Conservation (phyloP, 2,888 invertebrate species). For the Thera obeliscata region DNA sequence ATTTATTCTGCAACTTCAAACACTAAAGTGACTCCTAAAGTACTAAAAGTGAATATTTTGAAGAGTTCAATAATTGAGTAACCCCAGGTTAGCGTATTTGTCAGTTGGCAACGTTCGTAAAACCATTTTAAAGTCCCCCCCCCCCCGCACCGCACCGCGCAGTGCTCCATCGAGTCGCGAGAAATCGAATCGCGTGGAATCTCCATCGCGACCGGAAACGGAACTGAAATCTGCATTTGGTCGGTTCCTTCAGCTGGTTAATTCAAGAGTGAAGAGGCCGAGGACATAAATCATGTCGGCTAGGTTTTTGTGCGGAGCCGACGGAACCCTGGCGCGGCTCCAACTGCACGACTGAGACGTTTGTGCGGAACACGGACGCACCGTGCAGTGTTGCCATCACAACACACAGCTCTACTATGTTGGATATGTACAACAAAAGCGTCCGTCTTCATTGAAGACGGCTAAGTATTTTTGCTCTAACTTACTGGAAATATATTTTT, state of each 20-base stretch:
- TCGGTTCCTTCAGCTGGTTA: slow-evolving; percentile 27
- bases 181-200: slow-evolving; percentile 23
- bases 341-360: slow-evolving; percentile 22
- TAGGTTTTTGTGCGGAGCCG: slow-evolving; percentile 23
- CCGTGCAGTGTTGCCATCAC: neutral
- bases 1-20: no score
- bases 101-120: neutral
- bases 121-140: slow-evolving; percentile 14
- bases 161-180: no score
- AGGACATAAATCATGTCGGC: slow-evolving; percentile 29
- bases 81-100: neutral
- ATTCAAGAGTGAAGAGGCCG: slow-evolving; percentile 28
- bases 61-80: neutral
- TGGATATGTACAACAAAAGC: slow-evolving; percentile 16
- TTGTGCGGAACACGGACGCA: slow-evolving; percentile 19
- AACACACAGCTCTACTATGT: slow-evolving; percentile 13
- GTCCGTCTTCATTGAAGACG: slow-evolving; percentile 3
- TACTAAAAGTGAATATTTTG: neutral
- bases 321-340: slow-evolving; percentile 26
- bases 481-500: neutral
- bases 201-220: slow-evolving; percentile 27
- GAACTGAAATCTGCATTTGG: slow-evolving; percentile 38
- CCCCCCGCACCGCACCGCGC: slow-evolving; percentile 5
- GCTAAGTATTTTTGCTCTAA: neutral
- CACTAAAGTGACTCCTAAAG: neutral